Evolutionary conservation across 2,888 invertebrate genomes (phyloP), one percentile per base, ranked within the genome.

Genomic region (Thyatira batis): DNA sequence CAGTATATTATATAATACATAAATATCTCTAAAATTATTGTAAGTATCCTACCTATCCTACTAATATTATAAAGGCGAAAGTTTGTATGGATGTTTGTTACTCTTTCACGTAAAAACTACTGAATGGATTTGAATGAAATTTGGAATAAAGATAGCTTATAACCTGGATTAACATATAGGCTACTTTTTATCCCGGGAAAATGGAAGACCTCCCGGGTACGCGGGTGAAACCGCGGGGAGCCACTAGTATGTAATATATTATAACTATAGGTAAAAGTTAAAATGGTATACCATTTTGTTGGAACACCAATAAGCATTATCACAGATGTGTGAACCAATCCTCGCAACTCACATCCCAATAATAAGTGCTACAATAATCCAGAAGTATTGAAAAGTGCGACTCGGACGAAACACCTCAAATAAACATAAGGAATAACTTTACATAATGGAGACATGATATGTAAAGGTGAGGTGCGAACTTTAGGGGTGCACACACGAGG

Each of bases 401-500:
- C 21, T 23, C 21, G 5, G 28, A 20, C 27, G 66, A 67, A n/a
- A 27, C 48, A 27, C 17, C 3, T 48, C 28, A 17, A 69, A 71
- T 68, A 65, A 57, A 67, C 62, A 59, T 63, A 75, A 73, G 71
- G 62, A 73, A 71, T 73, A 62, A 69, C 61, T 69, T 65, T 83
- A 89, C 78, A 87, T 90, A 88, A 79, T 83, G 78, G 64, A 69
- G 63, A 73, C 58, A 73, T 80, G 89, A 78, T 90, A 92, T 91
- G 87, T 91, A 82, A 61, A 67, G 69, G 57, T 55, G 69, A 89
- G 89, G 89, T 82, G 91, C 87, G 86, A 91, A 85, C 80, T 82
- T 84, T 86, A 85, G 78, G 89, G 90, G 90, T 88, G 75, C 72
- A 88, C 79, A 89, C 85, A 82, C 71, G 73, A 89, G 89, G 91